Conservation (phyloP, 1,140 invertebrate species). For the Drosophila asahinai region DNA sequence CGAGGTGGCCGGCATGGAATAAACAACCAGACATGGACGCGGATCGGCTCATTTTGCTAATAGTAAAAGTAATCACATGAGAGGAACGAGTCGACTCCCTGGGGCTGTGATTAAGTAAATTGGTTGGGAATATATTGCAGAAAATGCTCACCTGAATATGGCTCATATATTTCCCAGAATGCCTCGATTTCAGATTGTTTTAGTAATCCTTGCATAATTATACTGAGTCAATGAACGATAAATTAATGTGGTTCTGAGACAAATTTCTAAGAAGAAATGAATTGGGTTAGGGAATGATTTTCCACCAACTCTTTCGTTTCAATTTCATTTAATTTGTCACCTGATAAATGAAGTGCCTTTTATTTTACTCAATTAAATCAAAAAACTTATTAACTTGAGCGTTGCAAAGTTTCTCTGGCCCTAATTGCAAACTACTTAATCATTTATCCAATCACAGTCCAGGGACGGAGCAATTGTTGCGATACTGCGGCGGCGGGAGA, state of each 20-base stretch:
- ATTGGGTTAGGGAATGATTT: not conserved
- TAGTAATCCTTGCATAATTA: slow-evolving; percentile 5
- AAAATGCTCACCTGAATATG: not conserved
- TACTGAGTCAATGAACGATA: not conserved
- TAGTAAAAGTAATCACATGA: slow-evolving; percentile 59
- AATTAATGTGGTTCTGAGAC: not conserved
- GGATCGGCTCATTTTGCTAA: slow-evolving; percentile 47
- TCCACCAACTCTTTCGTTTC: not conserved
- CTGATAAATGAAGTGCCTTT: not conserved
- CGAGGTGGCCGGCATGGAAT: slow-evolving; percentile 40
- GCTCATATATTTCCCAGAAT: slow-evolving; percentile 10
- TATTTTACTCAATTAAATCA: slow-evolving; percentile 1
- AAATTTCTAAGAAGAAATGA: not conserved
- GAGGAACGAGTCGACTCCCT: slow-evolving; percentile 22
- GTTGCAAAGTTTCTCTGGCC: slow-evolving; percentile 1
- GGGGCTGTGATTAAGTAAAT: slow-evolving; percentile 34
- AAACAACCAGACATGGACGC: not conserved
- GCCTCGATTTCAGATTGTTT: not conserved
- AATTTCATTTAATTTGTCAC: not conserved
- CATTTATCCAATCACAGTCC: slow-evolving; percentile 59
- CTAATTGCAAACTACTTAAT: slow-evolving; percentile 61
- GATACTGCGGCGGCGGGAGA: not conserved
- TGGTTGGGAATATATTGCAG: slow-evolving; percentile 7
- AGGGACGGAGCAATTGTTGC: slow-evolving; percentile 30
- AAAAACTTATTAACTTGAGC: slow-evolving; percentile 23